Percentiles rank a stretch among this genome's conserved stretches.
phyloP scores from a whole-genome alignment of 2,888 invertebrate genomes.

The Dryococelus australis region DNA sequence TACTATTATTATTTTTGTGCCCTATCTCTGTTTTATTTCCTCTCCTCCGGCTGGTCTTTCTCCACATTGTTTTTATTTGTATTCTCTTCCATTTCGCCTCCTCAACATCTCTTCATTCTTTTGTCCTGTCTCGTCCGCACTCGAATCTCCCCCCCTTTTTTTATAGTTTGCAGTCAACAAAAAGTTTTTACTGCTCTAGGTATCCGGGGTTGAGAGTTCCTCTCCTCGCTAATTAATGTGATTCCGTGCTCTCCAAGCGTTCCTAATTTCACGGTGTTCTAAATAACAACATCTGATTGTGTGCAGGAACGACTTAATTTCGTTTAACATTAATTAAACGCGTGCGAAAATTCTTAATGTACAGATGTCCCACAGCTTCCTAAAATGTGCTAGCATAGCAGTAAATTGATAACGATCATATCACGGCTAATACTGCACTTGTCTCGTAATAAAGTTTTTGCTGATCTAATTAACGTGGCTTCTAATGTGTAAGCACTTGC shows the following conservation, averaged over 20 bases:
- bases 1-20: slow-evolving; percentile 7
- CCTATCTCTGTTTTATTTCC: neutral
- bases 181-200: neutral
- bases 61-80: slow-evolving; percentile 1
- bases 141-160: neutral
- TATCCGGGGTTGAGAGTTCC: neutral
- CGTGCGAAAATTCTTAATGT: no score
- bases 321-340: neutral
- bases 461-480: no score
- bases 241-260: neutral
- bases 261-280: neutral
- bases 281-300: slow-evolving; percentile 7
- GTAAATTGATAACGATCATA: no score
- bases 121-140: neutral
- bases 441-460: no score
- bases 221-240: neutral
- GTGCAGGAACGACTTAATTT: neutral
- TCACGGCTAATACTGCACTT: no score
- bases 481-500: no score
- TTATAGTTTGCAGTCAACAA: slow-evolving; percentile 9
- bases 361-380: no score
- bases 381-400: no score
- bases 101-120: slow-evolving; percentile 8
- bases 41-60: neutral
- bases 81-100: neutral